These are phyloP conservation scores for Pentalonia nigronervosa DNA, from an alignment of 1,140 invertebrate genomes.

Conservation along the genomic window DNA sequence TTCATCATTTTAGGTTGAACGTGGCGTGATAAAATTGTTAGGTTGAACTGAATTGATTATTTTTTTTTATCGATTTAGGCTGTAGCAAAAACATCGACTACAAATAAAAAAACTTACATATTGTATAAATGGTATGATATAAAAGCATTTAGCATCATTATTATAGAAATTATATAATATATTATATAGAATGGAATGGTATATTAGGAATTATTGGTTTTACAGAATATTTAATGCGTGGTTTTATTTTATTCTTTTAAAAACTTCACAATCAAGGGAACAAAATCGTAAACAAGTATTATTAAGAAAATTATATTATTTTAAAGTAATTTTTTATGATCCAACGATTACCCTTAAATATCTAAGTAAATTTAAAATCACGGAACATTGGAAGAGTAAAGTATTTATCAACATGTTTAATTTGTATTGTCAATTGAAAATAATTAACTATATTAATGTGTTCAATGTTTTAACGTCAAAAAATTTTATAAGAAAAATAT, in stretches of 20 bases:
- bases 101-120: too few species aligned
- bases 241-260: background rate
- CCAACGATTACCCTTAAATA: background rate
- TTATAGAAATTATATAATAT: too few species aligned
- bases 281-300: too few species aligned
- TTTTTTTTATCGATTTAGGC: too few species aligned
- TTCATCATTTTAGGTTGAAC: too few species aligned
- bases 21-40: too few species aligned
- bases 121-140: too few species aligned
- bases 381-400: background rate
- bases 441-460: background rate
- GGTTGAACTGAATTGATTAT: too few species aligned
- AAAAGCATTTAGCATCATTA: too few species aligned
- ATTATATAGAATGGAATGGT: too few species aligned
- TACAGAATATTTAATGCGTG: background rate
- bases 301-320: too few species aligned
- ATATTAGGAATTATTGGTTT: background rate
- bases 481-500: background rate
- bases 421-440: background rate
- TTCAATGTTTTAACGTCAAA: background rate
- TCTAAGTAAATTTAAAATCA: background rate
- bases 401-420: background rate
- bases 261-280: background rate
- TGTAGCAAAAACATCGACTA: too few species aligned
- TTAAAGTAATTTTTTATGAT: background rate